Percentiles rank a stretch among this genome's conserved stretches.
Evolutionary conservation across 2,113 vertebrate species (phyloP).

Genomic region (Scomber colias): DNA sequence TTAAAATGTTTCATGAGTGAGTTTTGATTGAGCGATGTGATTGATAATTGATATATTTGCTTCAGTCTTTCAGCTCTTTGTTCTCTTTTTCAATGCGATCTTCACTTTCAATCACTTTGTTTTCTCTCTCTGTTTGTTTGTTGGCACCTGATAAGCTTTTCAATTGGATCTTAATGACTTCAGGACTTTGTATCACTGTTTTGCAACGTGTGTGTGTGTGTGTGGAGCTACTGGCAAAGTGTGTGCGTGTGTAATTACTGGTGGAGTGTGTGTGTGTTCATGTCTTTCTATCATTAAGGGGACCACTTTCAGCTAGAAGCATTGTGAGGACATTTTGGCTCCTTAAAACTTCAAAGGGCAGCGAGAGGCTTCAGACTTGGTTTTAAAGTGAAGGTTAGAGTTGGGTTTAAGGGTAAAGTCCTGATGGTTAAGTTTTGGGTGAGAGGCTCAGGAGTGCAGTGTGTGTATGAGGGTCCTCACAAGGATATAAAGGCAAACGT

Average conservation of each 20-base stretch:
- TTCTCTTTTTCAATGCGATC: neutral
- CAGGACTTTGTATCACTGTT: neutral
- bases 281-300: too few relatives aligned
- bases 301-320: too few relatives aligned
- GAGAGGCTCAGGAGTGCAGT: neutral
- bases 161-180: conserved; percentile 8
- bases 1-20: neutral
- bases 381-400: too few relatives aligned
- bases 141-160: conserved; percentile 39
- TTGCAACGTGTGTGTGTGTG: neutral
- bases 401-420: too few relatives aligned
- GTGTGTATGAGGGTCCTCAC: neutral
- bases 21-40: neutral
- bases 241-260: neutral
- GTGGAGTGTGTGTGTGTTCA: neutral
- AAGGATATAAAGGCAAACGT: neutral
- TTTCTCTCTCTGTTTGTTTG: conserved; percentile 9
- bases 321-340: too few relatives aligned
- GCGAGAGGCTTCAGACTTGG: too few relatives aligned
- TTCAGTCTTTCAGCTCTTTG: neutral
- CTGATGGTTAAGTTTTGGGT: too few relatives aligned
- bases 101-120: neutral
- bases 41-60: neutral
- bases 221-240: neutral
- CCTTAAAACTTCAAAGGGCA: too few relatives aligned